Conservation (phyloP, 2,888 invertebrate species). For the Nephrotoma appendiculata region DNA sequence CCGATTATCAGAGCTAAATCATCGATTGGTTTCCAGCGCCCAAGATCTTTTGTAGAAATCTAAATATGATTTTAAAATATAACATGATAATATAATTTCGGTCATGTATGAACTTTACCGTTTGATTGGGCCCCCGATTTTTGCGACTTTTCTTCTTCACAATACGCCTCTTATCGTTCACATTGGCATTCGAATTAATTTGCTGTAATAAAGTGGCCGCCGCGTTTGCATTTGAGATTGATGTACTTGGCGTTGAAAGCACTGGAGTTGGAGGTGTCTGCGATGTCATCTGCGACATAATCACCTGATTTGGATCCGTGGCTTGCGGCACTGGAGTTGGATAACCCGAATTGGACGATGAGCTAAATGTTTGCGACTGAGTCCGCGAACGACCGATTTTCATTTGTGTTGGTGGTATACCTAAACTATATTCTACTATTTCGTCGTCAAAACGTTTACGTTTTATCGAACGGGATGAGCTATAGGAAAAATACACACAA, state of each 20-base stretch:
- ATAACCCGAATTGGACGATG: slow-evolving; percentile 11
- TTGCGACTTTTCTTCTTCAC: slow-evolving; percentile 17
- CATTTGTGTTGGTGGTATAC: slow-evolving; percentile 38
- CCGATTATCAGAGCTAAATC: slow-evolving; percentile 88
- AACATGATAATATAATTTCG: neutral
- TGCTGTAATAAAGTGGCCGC: slow-evolving; percentile 2
- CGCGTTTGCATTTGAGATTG: neutral
- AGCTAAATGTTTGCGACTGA: slow-evolving; percentile 30
- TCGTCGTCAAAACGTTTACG: slow-evolving; percentile 94
- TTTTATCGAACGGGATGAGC: slow-evolving; percentile 89
- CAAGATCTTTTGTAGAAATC: slow-evolving; percentile 67
- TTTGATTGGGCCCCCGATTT: slow-evolving; percentile 18
- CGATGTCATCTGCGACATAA: neutral
- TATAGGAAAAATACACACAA: slow-evolving; percentile 25
- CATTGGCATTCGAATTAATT: slow-evolving; percentile 8
- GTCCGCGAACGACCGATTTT: slow-evolving; percentile 33
- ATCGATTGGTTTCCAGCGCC: slow-evolving; percentile 95
- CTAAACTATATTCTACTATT: slow-evolving; percentile 79
- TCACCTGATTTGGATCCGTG: slow-evolving; percentile 15
- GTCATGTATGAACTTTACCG: neutral
- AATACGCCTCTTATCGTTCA: slow-evolving; percentile 14
- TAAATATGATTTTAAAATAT: neutral
- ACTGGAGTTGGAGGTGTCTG: neutral
- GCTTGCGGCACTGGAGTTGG: slow-evolving; percentile 13
- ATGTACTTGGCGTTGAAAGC: neutral